Base-by-base conservation (phyloP, 2,888 invertebrate genomes). In the Neoaliturus tenellus region DNA sequence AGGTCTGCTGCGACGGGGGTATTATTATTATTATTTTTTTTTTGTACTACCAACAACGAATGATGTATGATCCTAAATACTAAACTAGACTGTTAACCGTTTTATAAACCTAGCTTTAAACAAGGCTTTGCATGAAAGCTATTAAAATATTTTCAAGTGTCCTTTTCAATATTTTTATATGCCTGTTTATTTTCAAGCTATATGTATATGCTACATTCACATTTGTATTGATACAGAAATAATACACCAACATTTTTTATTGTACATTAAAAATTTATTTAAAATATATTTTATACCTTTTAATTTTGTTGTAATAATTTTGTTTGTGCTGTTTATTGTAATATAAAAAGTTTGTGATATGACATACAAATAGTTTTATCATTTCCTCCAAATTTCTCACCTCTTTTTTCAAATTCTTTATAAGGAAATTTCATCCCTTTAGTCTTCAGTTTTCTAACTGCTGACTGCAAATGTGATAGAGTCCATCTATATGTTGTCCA, bases 111-210 rank as follows among this genome's bases (percentile, higher is more conserved):
- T 75, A 48, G 75, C 48, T 75, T 75, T 75, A 75, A 41, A 4
- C 12, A 48, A 25, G 20, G 44, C 71, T 44, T 75, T 48, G 48
- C 75, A 14, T 75, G 23, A 25, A 44, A 75, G 75, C 48, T 75
- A 6, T 44, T 44, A 28, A 69, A 44, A 75, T 75, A 75, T 4
- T 17, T 75, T 75, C 44, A 75, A 75, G 75, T 75, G 75, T 28
- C 75, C 75, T 75, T 75, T 75, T 39, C 20, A n/a, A 48, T 48
- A 75, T 75, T 75, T 75, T 75, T 48, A 48, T 75, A 75, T 28
- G 23, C 44, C n/a, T 1, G 3, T 44, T 44, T 25, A 23, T 44
- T 44, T 75, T 75, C 44, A 41, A 44, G 39, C 25, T 44, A 3
- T 28, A 28, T 75, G 69, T 39, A 4, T 23, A 5, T 35, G 31